These are phyloP conservation scores for Rhynchonema sp. DNA, from an alignment of 2,888 invertebrate genomes.

Conservation along the genomic window DNA sequence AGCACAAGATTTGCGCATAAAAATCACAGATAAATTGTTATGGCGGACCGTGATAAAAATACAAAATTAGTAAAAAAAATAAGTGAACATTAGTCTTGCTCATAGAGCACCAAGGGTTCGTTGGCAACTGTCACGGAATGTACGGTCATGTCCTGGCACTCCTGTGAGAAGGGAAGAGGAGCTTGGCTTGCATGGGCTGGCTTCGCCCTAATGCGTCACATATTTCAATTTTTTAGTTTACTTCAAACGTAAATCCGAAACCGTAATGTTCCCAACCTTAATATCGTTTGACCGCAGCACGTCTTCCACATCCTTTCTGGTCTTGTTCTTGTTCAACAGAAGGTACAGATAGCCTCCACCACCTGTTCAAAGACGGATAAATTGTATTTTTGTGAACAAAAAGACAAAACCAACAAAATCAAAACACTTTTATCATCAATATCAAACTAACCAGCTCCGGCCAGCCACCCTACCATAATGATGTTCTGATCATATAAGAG, in stretches of 20 bases:
- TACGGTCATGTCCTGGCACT: conserved; percentile 11
- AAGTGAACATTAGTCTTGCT: neutral
- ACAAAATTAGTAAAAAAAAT: neutral
- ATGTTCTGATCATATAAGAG: conserved; percentile 7
- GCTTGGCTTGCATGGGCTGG: no score
- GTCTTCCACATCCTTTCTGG: neutral
- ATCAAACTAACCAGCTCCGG: conserved; percentile 15
- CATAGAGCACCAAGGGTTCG: no score
- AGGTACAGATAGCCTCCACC: conserved; percentile 1
- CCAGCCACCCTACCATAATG: conserved; percentile 9
- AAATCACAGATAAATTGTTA: no score
- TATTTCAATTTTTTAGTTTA: no score
- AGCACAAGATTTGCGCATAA: no score
- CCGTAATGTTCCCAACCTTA: no score
- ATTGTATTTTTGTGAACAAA: neutral
- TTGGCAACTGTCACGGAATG: neutral
- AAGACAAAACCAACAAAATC: no score
- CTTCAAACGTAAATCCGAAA: conserved; percentile 4
- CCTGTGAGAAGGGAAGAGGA: conserved; percentile 4
- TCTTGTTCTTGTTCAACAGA: neutral
- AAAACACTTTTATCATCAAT: no score
- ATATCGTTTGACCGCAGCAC: neutral
- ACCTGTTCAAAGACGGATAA: neutral
- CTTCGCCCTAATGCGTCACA: no score
- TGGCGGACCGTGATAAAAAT: no score